phyloP scores from a whole-genome alignment of 1,140 invertebrate species.

The Drusus annulatus region DNA sequence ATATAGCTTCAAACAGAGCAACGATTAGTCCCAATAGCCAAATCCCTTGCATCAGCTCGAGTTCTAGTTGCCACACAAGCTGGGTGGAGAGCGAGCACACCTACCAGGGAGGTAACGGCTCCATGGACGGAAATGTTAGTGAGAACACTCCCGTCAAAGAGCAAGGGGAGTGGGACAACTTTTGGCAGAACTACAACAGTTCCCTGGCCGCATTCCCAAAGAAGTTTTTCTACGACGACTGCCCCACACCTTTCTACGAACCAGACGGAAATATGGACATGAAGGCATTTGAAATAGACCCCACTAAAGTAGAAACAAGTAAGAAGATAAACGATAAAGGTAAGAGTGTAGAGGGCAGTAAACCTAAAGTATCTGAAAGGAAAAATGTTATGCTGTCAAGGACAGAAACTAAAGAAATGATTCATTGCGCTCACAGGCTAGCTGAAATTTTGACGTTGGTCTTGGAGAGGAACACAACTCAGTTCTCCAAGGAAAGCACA shows the following conservation, averaged over 20 bases:
- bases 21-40: conserved; percentile 46
- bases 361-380: neutral
- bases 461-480: conserved; percentile 41
- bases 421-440: conserved; percentile 56
- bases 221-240: conserved; percentile 57
- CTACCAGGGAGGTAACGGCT: conserved; percentile 12
- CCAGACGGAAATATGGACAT: conserved; percentile 1
- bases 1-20: conserved; percentile 44
- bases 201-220: conserved; percentile 49
- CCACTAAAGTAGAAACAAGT: neutral
- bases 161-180: conserved; percentile 55
- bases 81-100: conserved; percentile 52
- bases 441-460: conserved; percentile 54
- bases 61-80: conserved; percentile 53
- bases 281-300: conserved; percentile 29
- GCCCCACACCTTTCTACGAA: conserved; percentile 56
- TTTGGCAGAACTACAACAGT: conserved; percentile 58
- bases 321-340: neutral
- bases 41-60: conserved; percentile 46
- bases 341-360: neutral
- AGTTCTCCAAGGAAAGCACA: neutral
- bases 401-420: conserved; percentile 54
- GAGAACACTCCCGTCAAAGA: conserved; percentile 45
- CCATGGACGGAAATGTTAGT: conserved; percentile 25
- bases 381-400: conserved; percentile 31